Conservation (phyloP, 2,113 vertebrate species). For the Felis chaus region DNA sequence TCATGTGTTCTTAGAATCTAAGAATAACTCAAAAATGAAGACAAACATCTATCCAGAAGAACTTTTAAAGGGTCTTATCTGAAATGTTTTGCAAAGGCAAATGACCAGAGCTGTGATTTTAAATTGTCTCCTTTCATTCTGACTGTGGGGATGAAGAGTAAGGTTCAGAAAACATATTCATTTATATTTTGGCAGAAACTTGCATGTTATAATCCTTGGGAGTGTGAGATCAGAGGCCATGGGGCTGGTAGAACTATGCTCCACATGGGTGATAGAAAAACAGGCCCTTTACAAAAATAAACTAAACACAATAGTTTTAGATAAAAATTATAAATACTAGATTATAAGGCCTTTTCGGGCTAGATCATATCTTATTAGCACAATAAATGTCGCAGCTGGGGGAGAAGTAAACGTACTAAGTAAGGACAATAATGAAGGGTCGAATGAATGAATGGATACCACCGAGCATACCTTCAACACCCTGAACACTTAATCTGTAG, state of each 20-base stretch:
- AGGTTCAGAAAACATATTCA: neutral
- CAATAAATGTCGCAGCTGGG: neutral
- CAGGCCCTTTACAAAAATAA: neutral
- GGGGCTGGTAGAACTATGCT: neutral
- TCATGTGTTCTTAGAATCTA: conserved; percentile 51
- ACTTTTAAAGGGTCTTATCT: conserved; percentile 31
- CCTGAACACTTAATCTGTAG: neutral
- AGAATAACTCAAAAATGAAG: conserved; percentile 64
- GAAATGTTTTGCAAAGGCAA: conserved; percentile 51
- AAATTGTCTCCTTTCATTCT: conserved; percentile 41
- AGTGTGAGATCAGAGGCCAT: neutral
- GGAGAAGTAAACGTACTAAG: neutral
- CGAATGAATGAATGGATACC: neutral
- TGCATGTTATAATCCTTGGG: neutral
- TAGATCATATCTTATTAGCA: neutral
- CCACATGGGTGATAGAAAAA: neutral
- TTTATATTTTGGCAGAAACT: conserved; percentile 29
- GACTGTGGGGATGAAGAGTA: neutral
- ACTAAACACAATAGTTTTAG: neutral
- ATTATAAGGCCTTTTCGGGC: neutral
- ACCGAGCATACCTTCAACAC: neutral
- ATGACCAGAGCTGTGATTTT: conserved; percentile 45
- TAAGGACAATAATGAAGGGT: neutral
- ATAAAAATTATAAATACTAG: neutral
- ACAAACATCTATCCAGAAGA: conserved; percentile 46